Evolutionary conservation across 2,888 invertebrate species (phyloP), one percentile per base, ranked within the genome.

Genomic region (Schizaphis graminum): DNA sequence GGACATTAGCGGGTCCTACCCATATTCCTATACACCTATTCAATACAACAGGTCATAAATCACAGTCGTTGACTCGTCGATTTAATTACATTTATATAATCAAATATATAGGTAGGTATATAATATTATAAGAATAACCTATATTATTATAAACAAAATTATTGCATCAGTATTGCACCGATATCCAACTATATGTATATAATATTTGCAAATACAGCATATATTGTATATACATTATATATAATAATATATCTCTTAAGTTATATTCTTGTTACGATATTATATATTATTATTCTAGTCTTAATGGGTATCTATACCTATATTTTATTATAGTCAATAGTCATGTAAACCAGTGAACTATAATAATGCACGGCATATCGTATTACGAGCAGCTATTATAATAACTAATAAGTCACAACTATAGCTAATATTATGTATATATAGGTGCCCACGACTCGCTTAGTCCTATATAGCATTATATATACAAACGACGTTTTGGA

Each of bases 401-500:
- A 67, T 67, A 77, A 77, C 21, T 77, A 67, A 67, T 67, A 77
- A 77, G 77, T 35, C 35, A 77, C 77, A 77, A 77, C 77, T 77
- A 41, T 77, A 41, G 21, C 77, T 35, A 77, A 77, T 77, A 77
- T 13, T 21, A 77, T 77, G 57, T 67, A 77, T 35, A 35, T 77
- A 77, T 77, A 77, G 77, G 35, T 77, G 77, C 35, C 77, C 77
- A 77, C 77, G 77, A 77, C 77, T 35, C 35, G 35, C 3, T 21
- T 21, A 53, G 4, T 77, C 77, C 21, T 2, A 21, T 77, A 35
- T 77, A 35, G 35, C 21, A 35, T 3, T 26, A 57, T 21, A 57
- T 21, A 7, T 35, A 77, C 28, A 89, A 89, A 89, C 44, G 89
- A 61, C 57, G 57, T 57, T 89, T 89, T 89, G 57, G 89, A 89